Conservation (phyloP, 2,113 vertebrate genomes). For the Seriola aureovittata region DNA sequence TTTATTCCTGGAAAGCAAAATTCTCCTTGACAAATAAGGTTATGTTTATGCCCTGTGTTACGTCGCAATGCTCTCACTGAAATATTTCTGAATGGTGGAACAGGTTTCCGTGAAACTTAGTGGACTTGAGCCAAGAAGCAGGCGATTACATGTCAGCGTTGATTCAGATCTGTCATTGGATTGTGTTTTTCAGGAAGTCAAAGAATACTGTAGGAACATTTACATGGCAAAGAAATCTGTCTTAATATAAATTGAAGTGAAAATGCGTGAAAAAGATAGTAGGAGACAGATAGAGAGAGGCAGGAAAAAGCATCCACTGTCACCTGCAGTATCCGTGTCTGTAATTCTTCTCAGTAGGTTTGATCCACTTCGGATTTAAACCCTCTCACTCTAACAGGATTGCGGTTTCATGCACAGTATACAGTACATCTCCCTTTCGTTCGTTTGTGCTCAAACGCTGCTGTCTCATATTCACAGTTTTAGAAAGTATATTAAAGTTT, state of each 20-base stretch:
- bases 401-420: neutral
- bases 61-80: neutral
- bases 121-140: neutral
- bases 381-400: conserved; percentile 14
- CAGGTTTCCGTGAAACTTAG: neutral
- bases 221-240: neutral
- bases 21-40: neutral
- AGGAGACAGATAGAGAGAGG: neutral
- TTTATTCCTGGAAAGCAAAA: neutral
- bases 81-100: neutral
- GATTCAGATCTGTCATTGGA: neutral
- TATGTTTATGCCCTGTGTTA: neutral
- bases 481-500: neutral
- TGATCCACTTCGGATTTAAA: conserved; percentile 20
- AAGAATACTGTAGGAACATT: neutral
- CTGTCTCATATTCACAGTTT: neutral
- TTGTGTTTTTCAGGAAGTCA: neutral
- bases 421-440: neutral
- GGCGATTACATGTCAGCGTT: neutral
- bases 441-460: neutral
- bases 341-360: conserved; percentile 15
- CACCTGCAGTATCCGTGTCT: neutral
- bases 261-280: neutral
- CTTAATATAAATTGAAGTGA: neutral
- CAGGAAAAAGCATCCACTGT: neutral